Conservation (phyloP, 2,797 vertebrate species). For the Synaphobranchus kaupii region DNA sequence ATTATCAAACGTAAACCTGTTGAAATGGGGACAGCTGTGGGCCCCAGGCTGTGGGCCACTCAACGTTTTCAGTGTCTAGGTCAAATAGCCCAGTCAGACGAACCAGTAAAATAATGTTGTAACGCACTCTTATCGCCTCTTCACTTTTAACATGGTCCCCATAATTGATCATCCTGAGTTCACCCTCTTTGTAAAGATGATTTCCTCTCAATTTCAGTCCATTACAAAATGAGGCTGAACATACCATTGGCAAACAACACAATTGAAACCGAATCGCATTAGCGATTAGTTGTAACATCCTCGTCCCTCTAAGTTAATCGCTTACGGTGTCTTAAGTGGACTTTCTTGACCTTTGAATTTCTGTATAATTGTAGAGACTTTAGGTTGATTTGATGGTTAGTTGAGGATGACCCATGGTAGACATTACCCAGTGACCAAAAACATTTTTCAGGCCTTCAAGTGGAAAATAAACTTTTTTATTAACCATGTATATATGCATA, state of each 20-base stretch:
- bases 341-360: background rate
- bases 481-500: conserved; percentile 49
- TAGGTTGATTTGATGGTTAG: conserved; percentile 7
- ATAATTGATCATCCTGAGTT: background rate
- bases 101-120: background rate
- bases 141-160: background rate
- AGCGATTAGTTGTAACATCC: background rate
- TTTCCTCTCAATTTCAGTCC: background rate
- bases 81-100: background rate
- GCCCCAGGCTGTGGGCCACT: background rate
- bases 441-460: conserved; percentile 16
- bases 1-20: background rate
- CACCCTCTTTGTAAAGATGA: background rate
- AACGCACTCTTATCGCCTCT: background rate
- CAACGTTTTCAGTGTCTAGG: background rate
- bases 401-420: background rate
- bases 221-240: background rate
- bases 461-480: conserved; percentile 18
- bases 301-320: background rate
- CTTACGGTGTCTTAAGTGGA: background rate
- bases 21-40: background rate
- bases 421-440: conserved; percentile 45
- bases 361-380: background rate
- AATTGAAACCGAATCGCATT: background rate
- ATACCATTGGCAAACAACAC: background rate